These are phyloP conservation scores for Trichogramma evanescens DNA, from an alignment of 2,888 invertebrate species.

Conservation along the genomic window DNA sequence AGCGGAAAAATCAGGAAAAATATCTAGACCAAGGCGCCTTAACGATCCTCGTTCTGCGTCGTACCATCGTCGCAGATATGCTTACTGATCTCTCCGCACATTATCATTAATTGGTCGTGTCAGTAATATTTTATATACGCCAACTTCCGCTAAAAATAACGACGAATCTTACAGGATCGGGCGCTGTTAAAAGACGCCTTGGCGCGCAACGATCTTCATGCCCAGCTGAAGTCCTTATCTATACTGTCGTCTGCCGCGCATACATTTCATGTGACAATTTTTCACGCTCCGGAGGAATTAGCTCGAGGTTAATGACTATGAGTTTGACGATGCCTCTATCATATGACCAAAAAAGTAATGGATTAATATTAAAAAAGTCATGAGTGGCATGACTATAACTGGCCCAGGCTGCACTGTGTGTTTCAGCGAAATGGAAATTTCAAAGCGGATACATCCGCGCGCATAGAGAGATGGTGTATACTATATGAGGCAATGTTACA, in stretches of 20 bases:
- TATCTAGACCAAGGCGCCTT: too few species aligned
- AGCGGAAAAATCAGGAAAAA: too few species aligned
- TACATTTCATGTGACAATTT: too few species aligned
- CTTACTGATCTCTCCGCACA: constrained; percentile 23
- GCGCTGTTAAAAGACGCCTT: constrained; percentile 17
- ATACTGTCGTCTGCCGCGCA: too few species aligned
- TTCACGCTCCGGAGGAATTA: too few species aligned
- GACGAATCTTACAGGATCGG: background rate
- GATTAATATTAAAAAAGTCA: too few species aligned
- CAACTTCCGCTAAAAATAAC: constrained; percentile 26
- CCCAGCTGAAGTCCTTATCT: constrained; percentile 6
- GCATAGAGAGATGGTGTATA: constrained; percentile 19
- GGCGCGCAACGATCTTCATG: constrained; percentile 27
- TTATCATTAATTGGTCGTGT: constrained; percentile 36
- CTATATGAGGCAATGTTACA: constrained; percentile 31
- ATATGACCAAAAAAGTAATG: too few species aligned
- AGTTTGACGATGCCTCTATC: too few species aligned
- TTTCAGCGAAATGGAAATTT: constrained; percentile 39
- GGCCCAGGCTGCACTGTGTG: background rate
- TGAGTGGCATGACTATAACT: background rate
- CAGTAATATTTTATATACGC: background rate
- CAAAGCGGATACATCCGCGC: constrained; percentile 32
- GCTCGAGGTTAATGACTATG: too few species aligned
- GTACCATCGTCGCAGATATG: background rate
- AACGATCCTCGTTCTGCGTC: too few species aligned